Base-by-base conservation (phyloP, 2,797 vertebrate genomes). In the Arctocebus calabarensis region DNA sequence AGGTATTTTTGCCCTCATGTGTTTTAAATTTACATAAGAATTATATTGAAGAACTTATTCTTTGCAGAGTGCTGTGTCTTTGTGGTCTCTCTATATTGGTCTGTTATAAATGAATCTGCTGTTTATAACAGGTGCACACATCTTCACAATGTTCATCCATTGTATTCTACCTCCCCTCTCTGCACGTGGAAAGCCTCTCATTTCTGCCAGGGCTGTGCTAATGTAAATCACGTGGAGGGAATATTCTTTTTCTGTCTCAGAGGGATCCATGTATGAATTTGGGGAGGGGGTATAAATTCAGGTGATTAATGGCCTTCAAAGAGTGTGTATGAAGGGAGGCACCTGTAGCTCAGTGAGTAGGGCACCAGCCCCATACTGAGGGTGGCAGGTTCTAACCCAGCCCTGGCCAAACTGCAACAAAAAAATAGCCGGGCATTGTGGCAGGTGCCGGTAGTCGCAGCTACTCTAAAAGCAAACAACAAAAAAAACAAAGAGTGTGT, bases 1-100 rank as follows among this genome's bases (percentile, higher is more conserved):
- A 43, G 45, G 14, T 70, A 7, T 61, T 89, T 94, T 71, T 4
- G 4, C 25, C n/a, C 23, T 88, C 1, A 66, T 55, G 32, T 14
- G 85, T 62, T 94, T 94, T 45, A 59, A 95, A 73, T 89, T 79
- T 27, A 95, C 13, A 40, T 83, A 55, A 71, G 84, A 66, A 16
- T 14, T 66, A 52, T 83, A 43, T 37, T 86, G 37, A 66, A 71
- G 32, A 86, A 14, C 1, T 74, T 32, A 1, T 34, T 94, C 57
- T 52, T 66, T 84, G 25, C 17, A 83, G n/a, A 86, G 37, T 32
- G 61, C 16, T 77, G n/a, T 45, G 23, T 17, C 32, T 45, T 23
- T 55, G 37, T 86, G 27, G 34, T 29, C 29, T 22, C 27, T 61
- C 32, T 29, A 70, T 5, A 32, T 1, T 27, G 17, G 3, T 77